These are phyloP conservation scores for Sitophilus oryzae DNA, from an alignment of 1,140 invertebrate species.

Conservation along the genomic window DNA sequence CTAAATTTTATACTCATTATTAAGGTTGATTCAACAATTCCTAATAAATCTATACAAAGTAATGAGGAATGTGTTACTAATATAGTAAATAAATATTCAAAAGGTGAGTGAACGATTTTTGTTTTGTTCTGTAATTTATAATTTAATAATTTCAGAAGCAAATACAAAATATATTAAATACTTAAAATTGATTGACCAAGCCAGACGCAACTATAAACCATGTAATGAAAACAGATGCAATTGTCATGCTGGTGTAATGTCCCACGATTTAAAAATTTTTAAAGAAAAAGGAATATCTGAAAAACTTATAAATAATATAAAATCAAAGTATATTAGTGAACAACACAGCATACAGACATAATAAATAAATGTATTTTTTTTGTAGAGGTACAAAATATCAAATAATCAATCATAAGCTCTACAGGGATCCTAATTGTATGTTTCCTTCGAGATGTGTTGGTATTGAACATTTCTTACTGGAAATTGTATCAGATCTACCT, in stretches of 20 bases:
- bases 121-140: not conserved
- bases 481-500: conserved; percentile 58
- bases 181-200: conserved; percentile 42
- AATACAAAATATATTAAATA: conserved; percentile 36
- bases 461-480: conserved; percentile 81
- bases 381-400: conserved; percentile 76
- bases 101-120: not conserved
- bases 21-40: not conserved
- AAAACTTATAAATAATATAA: conserved; percentile 55
- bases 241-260: conserved; percentile 60
- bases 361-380: conserved; percentile 33
- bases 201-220: conserved; percentile 44
- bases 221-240: conserved; percentile 50
- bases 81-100: not conserved
- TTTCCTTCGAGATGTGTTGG: conserved; percentile 88
- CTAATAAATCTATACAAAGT: not conserved
- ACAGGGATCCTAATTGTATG: conserved; percentile 78
- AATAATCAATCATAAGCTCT: conserved; percentile 74
- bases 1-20: not conserved
- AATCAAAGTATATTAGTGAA: conserved; percentile 47
- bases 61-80: not conserved
- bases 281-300: conserved; percentile 60
- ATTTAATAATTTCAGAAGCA: conserved; percentile 24
- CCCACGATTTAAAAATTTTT: conserved; percentile 65
- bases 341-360: no score